Base-by-base conservation (phyloP, 2,797 vertebrate genomes). In the Harpagifer antarcticus region DNA sequence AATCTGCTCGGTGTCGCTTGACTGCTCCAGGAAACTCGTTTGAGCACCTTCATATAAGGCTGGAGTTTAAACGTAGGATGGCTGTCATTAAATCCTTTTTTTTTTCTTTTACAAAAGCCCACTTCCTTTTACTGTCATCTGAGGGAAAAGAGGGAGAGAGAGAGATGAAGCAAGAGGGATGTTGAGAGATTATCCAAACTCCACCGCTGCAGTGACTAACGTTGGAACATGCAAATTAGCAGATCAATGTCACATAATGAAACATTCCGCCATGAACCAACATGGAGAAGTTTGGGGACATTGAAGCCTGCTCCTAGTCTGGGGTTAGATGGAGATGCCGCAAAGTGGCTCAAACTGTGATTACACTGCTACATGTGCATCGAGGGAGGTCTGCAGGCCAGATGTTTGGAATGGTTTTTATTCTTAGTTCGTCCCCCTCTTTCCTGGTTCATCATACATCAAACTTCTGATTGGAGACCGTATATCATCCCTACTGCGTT, bases 1-100 rank as follows among this genome's bases (percentile, higher is more conserved):
- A 96, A 96, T 96, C 96, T 95, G 93, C 95, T 96, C 93, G 89
- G 95, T 94, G 94, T 94, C 93, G 96, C 95, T 95, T 96, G 96
- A 96, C 93, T 96, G 96, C 93, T 92, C 92, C 93, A 94, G 95
- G 95, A 95, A 95, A 93, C 94, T 92, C 90, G 90, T 95, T 95
- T 94, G 93, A 93, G 94, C 92, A 94, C 95, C 94, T 95, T 96
- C 93, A 93, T 92, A 93, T 90, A 92, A 92, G 85, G 79, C 80
- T 80, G 78, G 84, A 92, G 92, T 89, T 89, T 89, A 92, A 94
- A 91, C 85, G 88, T 86, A 92, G 91, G 92, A 91, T 92, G 89
- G 89, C 92, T 92, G 91, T 94, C 93, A 95, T 95, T 94, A 95
- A 96, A 95, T 87, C 91, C 83, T 56, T 77, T 63, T 79, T 79